These are phyloP conservation scores for Brachylomia viminalis DNA, from an alignment of 2,888 invertebrate species.

Conservation along the genomic window DNA sequence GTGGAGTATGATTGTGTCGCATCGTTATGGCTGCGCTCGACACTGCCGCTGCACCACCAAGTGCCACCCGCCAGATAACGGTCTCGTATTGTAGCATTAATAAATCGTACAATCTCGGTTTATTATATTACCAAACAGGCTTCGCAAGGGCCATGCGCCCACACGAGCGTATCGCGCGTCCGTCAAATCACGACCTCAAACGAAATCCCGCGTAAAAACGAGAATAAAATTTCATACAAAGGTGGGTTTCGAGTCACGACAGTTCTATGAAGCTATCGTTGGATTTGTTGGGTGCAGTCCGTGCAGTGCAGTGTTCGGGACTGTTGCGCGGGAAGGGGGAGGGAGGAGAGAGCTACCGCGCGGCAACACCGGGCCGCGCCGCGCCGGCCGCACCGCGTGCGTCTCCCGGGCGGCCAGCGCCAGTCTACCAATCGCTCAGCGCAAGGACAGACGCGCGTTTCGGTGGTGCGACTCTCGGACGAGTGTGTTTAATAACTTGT, in stretches of 20 bases:
- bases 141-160: constrained; percentile 75
- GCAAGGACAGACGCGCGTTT: constrained; percentile 70
- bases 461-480: constrained; percentile 62
- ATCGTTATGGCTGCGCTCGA: constrained; percentile 80
- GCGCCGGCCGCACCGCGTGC: constrained; percentile 64
- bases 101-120: constrained; percentile 80
- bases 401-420: constrained; percentile 63
- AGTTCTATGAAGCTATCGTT: constrained; percentile 78
- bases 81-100: constrained; percentile 78
- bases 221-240: constrained; percentile 82
- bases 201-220: constrained; percentile 78
- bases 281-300: constrained; percentile 83
- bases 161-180: constrained; percentile 73
- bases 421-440: constrained; percentile 79
- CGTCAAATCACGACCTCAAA: constrained; percentile 79
- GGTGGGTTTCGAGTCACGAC: constrained; percentile 81
- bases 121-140: constrained; percentile 79
- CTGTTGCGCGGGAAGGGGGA: constrained; percentile 69
- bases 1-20: constrained; percentile 65
- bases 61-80: constrained; percentile 83
- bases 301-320: constrained; percentile 77
- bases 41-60: constrained; percentile 74
- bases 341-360: constrained; percentile 78
- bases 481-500: constrained; percentile 79
- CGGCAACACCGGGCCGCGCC: constrained; percentile 69